A percentile compares a stretch with the other conserved stretches of the same genome.
Evolutionary conservation across 2,113 vertebrate species (phyloP).

Genomic region (Passer montanus): DNA sequence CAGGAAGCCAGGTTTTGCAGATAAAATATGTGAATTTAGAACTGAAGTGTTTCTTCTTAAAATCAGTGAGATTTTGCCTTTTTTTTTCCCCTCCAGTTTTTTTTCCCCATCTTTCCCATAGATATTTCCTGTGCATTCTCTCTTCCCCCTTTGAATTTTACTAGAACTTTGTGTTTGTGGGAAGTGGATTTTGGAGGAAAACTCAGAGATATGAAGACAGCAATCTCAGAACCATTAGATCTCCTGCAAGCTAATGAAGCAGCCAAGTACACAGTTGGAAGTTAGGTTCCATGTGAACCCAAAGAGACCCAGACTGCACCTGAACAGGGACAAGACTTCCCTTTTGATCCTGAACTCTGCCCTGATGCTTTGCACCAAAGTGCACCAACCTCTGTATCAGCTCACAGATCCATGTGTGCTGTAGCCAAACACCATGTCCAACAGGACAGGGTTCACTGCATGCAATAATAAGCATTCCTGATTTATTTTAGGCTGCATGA

Average conservation of each 20-base stretch:
- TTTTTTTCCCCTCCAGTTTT: not conserved
- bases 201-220: not conserved
- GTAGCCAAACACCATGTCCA: not conserved
- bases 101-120: not conserved
- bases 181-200: not conserved
- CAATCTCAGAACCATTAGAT: not conserved
- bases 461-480: not conserved
- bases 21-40: not conserved
- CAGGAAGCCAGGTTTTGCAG: not conserved
- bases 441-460: not conserved
- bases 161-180: not conserved
- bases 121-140: not conserved
- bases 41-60: not conserved
- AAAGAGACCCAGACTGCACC: not conserved
- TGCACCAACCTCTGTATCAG: not conserved
- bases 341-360: not conserved
- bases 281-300: fast-evolving
- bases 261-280: not conserved
- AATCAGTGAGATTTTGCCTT: not conserved
- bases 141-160: not conserved
- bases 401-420: fast-evolving
- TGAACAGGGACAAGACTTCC: not conserved
- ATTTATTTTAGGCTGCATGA: not conserved
- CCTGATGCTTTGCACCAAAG: not conserved
- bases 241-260: not conserved